phyloP scores from a whole-genome alignment of 2,797 vertebrate species.

The Phrynocephalus forsythii region DNA sequence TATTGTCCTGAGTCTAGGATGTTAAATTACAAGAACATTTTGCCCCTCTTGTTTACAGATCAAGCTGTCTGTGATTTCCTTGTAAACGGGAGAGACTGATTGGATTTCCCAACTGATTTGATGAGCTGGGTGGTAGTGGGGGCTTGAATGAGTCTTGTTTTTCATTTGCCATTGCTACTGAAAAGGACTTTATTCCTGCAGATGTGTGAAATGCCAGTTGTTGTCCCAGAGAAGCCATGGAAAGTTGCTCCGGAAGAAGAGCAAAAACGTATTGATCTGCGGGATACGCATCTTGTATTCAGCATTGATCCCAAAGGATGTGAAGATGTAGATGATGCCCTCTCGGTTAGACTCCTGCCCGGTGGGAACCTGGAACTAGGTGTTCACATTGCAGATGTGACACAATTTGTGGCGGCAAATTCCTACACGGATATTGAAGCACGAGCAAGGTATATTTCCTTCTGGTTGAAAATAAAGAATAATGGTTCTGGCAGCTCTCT shows the following conservation, averaged over 20 bases:
- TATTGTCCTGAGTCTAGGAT: background rate
- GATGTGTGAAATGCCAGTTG: constrained; percentile 92
- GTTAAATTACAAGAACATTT: background rate
- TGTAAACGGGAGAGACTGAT: background rate
- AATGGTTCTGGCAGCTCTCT: too few species aligned
- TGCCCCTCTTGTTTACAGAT: background rate
- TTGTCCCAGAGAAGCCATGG: constrained; percentile 86
- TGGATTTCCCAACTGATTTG: background rate
- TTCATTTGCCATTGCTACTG: background rate
- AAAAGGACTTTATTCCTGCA: constrained; percentile 65
- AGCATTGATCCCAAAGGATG: constrained; percentile 96
- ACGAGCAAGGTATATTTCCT: constrained; percentile 80
- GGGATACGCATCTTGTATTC: constrained; percentile 89
- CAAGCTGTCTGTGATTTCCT: background rate
- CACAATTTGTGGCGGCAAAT: constrained; percentile 88
- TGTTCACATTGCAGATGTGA: constrained; percentile 96
- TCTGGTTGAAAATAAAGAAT: too few species aligned
- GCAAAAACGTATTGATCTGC: constrained; percentile 81
- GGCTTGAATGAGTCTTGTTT: too few species aligned
- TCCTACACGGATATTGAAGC: constrained; percentile 92
- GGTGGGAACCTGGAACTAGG: constrained; percentile 88
- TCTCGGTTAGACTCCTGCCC: constrained; percentile 84
- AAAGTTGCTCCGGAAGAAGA: constrained; percentile 79
- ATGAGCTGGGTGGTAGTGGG: too few species aligned
- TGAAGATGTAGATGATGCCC: constrained; percentile 93